These are phyloP conservation scores for Volucella inanis DNA, from an alignment of 2,888 invertebrate genomes.

Conservation along the genomic window DNA sequence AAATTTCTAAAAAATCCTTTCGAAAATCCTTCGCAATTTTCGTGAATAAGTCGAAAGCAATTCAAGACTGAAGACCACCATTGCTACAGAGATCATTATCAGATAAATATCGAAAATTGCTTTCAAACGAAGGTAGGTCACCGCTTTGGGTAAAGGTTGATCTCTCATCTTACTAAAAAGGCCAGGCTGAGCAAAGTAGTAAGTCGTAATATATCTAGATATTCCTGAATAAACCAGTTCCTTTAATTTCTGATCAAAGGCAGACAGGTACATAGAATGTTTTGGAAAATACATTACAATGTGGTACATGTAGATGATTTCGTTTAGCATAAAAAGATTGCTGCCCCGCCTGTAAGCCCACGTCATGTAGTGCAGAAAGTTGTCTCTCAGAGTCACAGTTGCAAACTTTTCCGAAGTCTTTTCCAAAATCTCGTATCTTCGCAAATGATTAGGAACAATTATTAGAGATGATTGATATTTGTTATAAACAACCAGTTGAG, in stretches of 20 bases:
- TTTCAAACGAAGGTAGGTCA: constrained; percentile 48
- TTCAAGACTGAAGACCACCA: constrained; percentile 73
- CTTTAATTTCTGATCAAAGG: constrained; percentile 78
- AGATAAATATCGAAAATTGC: constrained; percentile 61
- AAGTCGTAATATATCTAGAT: constrained; percentile 42
- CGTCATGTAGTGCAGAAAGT: constrained; percentile 77
- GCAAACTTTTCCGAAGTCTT: constrained; percentile 1
- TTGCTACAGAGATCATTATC: constrained; percentile 26
- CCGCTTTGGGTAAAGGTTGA: background rate
- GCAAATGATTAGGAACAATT: background rate
- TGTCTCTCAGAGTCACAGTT: constrained; percentile 74
- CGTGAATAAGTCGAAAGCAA: constrained; percentile 8
- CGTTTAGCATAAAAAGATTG: constrained; percentile 76
- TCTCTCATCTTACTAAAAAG: constrained; percentile 18
- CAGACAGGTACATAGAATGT: constrained; percentile 76
- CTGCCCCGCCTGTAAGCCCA: constrained; percentile 70
- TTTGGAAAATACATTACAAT: constrained; percentile 78
- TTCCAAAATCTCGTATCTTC: constrained; percentile 16
- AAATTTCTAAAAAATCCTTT: background rate
- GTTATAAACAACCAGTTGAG: constrained; percentile 76
- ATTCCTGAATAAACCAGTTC: constrained; percentile 78
- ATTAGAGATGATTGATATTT: constrained; percentile 62
- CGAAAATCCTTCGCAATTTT: background rate
- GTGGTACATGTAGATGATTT: constrained; percentile 78
- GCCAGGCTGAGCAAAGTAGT: background rate